Percentiles rank a stretch among this genome's conserved stretches.
Conservation (phyloP, 2,113 vertebrate genomes). For the Peromyscus leucopus region DNA sequence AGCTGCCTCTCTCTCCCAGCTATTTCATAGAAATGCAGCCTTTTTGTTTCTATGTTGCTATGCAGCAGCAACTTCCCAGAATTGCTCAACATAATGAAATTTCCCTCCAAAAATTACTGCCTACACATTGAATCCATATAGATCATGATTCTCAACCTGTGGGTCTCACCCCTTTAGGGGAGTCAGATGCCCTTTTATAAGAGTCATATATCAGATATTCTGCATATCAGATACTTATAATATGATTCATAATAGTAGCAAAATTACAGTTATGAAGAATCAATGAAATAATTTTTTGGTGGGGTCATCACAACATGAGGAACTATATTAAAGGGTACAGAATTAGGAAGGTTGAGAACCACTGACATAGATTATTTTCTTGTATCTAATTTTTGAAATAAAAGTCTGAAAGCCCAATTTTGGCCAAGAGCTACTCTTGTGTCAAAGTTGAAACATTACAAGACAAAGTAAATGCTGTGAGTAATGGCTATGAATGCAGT, state of each 20-base stretch:
- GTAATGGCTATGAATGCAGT: conserved; percentile 58
- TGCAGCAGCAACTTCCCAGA: not conserved
- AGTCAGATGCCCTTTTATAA: not conserved
- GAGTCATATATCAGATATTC: not conserved
- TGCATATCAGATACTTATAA: not conserved
- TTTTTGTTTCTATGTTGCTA: not conserved
- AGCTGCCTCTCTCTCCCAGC: not conserved
- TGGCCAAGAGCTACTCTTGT: not conserved
- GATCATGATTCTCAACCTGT: not conserved
- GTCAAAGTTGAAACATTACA: conserved; percentile 48
- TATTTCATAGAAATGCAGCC: not conserved
- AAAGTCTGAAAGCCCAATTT: not conserved
- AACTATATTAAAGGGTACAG: too few species aligned
- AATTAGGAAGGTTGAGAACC: too few species aligned
- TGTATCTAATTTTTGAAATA: not conserved
- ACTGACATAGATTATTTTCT: not conserved
- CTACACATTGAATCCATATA: not conserved
- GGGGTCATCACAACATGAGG: too few species aligned
- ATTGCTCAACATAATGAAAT: not conserved
- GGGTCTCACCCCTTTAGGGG: not conserved
- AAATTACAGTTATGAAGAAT: too few species aligned
- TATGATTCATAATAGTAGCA: too few species aligned
- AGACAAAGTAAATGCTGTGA: conserved; percentile 70
- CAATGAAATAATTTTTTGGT: too few species aligned
- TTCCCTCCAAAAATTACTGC: conserved; percentile 33